Conservation (phyloP, 1,140 invertebrate genomes). For the Drosophila nigrodunni region DNA sequence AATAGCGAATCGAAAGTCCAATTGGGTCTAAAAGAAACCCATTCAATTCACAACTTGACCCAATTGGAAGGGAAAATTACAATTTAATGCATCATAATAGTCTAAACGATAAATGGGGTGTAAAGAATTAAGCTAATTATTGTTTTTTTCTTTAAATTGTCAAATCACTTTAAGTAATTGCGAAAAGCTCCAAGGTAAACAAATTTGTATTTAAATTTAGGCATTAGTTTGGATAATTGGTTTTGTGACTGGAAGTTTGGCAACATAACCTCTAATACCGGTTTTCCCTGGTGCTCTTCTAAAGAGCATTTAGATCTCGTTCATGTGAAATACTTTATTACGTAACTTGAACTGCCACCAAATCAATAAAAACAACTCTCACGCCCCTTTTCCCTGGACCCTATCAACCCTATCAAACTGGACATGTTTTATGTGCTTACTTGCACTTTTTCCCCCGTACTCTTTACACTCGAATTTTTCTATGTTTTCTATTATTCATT, state of each 20-base stretch:
- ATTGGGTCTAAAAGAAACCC: conserved; percentile 8
- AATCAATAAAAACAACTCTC: conserved; percentile 12
- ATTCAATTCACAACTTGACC: conserved; percentile 7
- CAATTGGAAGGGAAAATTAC: neutral
- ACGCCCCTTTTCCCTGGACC: neutral
- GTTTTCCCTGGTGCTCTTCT: too few relatives aligned
- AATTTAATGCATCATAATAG: neutral
- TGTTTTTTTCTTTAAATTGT: neutral
- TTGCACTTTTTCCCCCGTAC: conserved; percentile 61
- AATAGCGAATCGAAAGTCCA: conserved; percentile 39
- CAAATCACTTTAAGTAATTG: neutral
- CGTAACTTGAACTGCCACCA: neutral
- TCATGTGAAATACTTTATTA: neutral
- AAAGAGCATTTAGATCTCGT: neutral
- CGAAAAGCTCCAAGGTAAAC: neutral
- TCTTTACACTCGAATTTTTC: conserved; percentile 22
- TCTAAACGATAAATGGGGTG: neutral
- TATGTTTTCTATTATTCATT: conserved; percentile 63
- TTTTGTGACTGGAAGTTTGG: too few relatives aligned
- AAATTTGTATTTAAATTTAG: neutral
- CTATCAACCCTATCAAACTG: conserved; percentile 17
- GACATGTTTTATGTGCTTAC: conserved; percentile 48
- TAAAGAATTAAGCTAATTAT: neutral
- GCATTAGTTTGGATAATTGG: neutral
- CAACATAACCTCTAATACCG: too few relatives aligned